These are phyloP conservation scores for Temnothorax unifasciatus DNA, from an alignment of 2,888 invertebrate genomes.

Conservation along the genomic window DNA sequence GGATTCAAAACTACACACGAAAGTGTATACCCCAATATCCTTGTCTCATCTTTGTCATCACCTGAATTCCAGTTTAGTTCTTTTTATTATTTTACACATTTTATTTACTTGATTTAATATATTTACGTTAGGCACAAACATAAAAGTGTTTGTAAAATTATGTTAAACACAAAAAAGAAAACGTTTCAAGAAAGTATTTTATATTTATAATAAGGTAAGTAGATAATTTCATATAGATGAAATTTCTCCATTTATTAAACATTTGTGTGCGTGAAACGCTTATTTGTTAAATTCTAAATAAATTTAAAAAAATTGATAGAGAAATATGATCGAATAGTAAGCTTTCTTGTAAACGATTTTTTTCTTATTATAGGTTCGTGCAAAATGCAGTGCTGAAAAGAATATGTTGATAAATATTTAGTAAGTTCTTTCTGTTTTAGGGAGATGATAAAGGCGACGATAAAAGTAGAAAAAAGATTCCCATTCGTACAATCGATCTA, in stretches of 20 bases:
- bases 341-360: conserved; percentile 54
- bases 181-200: conserved; percentile 50
- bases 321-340: background rate
- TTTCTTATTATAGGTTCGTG: conserved; percentile 20
- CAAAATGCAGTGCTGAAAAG: conserved; percentile 20
- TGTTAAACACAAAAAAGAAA: conserved; percentile 37
- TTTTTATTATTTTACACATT: conserved; percentile 41
- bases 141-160: conserved; percentile 29
- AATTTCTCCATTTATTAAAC: background rate
- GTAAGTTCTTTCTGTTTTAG: conserved; percentile 75
- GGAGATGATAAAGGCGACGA: conserved; percentile 87
- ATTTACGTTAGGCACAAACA: conserved; percentile 50
- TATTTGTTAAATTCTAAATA: background rate
- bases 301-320: conserved; percentile 13
- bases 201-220: conserved; percentile 22
- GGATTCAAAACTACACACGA: conserved; percentile 69
- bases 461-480: conserved; percentile 91
- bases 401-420: conserved; percentile 7
- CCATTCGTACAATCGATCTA: conserved; percentile 93
- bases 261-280: background rate
- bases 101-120: conserved; percentile 33
- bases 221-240: background rate
- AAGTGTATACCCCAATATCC: conserved; percentile 59
- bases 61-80: conserved; percentile 64
- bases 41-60: conserved; percentile 62